Evolutionary conservation across 2,113 vertebrate species (phyloP).

Genomic region (Saccopteryx leptura): DNA sequence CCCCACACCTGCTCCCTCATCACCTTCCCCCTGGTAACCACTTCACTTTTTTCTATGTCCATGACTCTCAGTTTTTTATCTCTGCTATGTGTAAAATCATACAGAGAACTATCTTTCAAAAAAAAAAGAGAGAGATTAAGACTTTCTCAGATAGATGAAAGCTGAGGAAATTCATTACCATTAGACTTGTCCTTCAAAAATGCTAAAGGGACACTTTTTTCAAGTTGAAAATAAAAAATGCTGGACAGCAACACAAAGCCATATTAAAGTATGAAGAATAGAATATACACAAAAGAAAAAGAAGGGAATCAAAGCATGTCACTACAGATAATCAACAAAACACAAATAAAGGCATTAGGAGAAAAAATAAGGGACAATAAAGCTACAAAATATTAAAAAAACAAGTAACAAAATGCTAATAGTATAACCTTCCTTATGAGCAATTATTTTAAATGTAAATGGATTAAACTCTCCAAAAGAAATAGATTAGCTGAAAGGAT

Average conservation of each 20-base stretch:
- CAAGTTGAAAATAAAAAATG: not conserved
- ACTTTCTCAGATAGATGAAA: not conserved
- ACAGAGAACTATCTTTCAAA: not conserved
- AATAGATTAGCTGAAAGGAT: not conserved
- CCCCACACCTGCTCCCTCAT: too few species aligned
- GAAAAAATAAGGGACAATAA: not conserved
- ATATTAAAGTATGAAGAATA: not conserved
- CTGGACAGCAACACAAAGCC: not conserved
- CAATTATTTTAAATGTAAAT: slow-evolving; percentile 7
- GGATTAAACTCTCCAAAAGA: not conserved
- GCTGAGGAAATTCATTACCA: not conserved
- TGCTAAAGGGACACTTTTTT: not conserved
- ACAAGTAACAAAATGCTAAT: slow-evolving; percentile 6
- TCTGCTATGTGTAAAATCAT: too few species aligned
- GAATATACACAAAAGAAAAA: not conserved
- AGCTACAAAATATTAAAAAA: not conserved
- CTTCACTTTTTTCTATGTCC: too few species aligned
- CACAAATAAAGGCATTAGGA: slow-evolving; percentile 4
- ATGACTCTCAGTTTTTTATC: too few species aligned
- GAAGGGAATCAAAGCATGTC: not conserved
- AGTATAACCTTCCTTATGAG: not conserved
- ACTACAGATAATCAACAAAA: not conserved
- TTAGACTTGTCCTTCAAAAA: not conserved
- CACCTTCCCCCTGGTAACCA: too few species aligned
- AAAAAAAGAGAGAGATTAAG: not conserved